Percentiles rank a stretch among this genome's conserved stretches.
phyloP scores from a whole-genome alignment of 2,888 invertebrate genomes.

The Sialis fuliginosa region DNA sequence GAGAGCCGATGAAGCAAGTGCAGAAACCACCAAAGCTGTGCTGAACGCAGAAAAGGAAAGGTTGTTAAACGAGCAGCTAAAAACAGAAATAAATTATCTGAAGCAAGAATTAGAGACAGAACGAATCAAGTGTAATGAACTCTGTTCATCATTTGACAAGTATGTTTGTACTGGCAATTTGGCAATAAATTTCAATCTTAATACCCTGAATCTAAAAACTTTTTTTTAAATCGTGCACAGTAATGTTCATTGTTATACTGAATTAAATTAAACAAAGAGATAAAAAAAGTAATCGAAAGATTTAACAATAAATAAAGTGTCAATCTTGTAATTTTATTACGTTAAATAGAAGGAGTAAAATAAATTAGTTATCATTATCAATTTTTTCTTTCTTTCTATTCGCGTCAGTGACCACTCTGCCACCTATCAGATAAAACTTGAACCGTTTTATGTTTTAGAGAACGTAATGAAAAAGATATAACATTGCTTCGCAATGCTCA shows the following conservation, averaged over 20 bases:
- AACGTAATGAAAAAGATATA: slow-evolving; percentile 57
- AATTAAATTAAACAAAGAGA: too few species aligned
- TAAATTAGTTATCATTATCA: too few species aligned
- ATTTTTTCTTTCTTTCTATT: too few species aligned
- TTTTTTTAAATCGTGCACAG: neutral
- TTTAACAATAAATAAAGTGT: too few species aligned
- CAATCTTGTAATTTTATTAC: too few species aligned
- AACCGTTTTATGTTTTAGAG: slow-evolving; percentile 30
- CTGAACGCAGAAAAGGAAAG: slow-evolving; percentile 32
- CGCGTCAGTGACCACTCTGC: too few species aligned
- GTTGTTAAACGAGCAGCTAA: slow-evolving; percentile 24
- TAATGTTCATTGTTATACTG: neutral
- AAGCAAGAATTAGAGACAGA: slow-evolving; percentile 5
- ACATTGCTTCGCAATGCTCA: slow-evolving; percentile 62
- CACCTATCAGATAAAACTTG: too few species aligned
- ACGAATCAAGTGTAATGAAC: slow-evolving; percentile 8
- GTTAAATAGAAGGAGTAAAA: too few species aligned
- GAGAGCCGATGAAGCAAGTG: slow-evolving; percentile 30
- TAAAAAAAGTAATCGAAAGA: too few species aligned
- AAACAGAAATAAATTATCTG: slow-evolving; percentile 15
- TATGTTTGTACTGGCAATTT: neutral
- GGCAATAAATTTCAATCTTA: neutral
- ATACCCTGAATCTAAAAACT: neutral
- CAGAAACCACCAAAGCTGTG: slow-evolving; percentile 31
- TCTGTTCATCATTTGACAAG: slow-evolving; percentile 5